Evolutionary conservation across 2,888 invertebrate species (phyloP).

Genomic region (Melangyna quadrimaculata): DNA sequence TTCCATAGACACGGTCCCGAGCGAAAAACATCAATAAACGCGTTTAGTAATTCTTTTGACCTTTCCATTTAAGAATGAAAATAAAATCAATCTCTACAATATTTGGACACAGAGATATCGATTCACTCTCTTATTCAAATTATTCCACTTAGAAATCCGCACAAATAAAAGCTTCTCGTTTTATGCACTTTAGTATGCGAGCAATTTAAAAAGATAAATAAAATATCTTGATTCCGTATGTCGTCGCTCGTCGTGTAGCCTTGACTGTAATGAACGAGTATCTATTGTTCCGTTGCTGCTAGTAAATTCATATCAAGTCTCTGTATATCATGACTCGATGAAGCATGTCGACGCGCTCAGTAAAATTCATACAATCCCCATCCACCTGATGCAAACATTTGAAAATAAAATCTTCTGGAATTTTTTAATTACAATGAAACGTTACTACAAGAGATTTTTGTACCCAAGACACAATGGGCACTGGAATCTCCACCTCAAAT

Average conservation of each 20-base stretch:
- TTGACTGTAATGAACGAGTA: slow-evolving; percentile 23
- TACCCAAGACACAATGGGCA: slow-evolving; percentile 48
- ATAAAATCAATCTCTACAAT: background rate
- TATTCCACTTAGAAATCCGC: background rate
- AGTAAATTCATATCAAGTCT: slow-evolving; percentile 35
- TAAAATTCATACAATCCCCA: slow-evolving; percentile 22
- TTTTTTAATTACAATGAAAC: slow-evolving; percentile 38
- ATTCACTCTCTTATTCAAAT: slow-evolving; percentile 12
- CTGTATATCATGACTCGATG: slow-evolving; percentile 34
- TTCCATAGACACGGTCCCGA: slow-evolving; percentile 56
- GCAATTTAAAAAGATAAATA: background rate
- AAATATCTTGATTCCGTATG: background rate
- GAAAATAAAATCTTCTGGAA: slow-evolving; percentile 14
- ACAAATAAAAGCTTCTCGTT: background rate
- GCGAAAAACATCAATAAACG: slow-evolving; percentile 54
- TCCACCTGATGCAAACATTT: slow-evolving; percentile 31
- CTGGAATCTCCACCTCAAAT: slow-evolving; percentile 43
- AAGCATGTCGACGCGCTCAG: slow-evolving; percentile 12
- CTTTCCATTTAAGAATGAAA: slow-evolving; percentile 50
- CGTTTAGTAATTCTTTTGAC: slow-evolving; percentile 54
- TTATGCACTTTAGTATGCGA: background rate
- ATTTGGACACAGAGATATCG: background rate
- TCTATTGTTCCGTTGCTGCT: slow-evolving; percentile 16
- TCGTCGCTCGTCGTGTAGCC: slow-evolving; percentile 27
- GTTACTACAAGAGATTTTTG: slow-evolving; percentile 33